Percentiles rank a stretch among this genome's conserved stretches.
Evolutionary conservation across 1,140 invertebrate genomes (phyloP).

Genomic region (Drosophila ficusphila): DNA sequence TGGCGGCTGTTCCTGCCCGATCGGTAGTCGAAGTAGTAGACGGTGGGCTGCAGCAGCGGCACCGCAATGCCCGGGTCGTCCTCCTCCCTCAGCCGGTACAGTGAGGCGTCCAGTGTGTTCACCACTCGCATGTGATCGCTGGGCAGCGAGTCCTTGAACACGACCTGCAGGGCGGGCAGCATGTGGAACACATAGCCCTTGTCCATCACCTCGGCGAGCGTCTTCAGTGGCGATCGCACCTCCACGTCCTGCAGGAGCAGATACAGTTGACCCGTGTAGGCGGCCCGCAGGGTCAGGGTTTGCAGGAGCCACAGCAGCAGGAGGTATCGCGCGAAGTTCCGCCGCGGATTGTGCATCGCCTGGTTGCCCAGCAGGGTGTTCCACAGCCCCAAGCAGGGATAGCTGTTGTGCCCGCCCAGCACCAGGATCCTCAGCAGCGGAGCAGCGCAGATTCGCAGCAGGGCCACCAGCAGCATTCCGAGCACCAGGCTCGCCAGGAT

Average conservation of each 20-base stretch:
- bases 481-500: constrained; percentile 32
- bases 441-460: constrained; percentile 11
- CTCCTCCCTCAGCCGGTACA: constrained; percentile 40
- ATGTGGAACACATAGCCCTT: constrained; percentile 54
- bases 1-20: constrained; percentile 20
- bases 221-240: constrained; percentile 29
- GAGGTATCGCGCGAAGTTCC: constrained; percentile 68
- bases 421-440: constrained; percentile 38
- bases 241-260: constrained; percentile 67
- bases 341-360: constrained; percentile 34
- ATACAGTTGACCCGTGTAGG: constrained; percentile 74
- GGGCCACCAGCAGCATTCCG: constrained; percentile 41
- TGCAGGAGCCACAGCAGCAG: constrained; percentile 62
- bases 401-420: constrained; percentile 51
- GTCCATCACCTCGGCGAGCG: constrained; percentile 45
- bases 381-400: constrained; percentile 60
- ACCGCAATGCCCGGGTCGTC: constrained; percentile 38
- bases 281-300: constrained; percentile 63
- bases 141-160: constrained; percentile 43
- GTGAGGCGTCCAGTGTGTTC: background rate
- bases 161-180: constrained; percentile 34
- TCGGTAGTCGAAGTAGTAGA: constrained; percentile 32
- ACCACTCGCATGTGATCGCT: background rate
- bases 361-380: constrained; percentile 46
- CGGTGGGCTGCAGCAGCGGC: constrained; percentile 47